A percentile compares a stretch with the other conserved stretches of the same genome.
phyloP scores from a whole-genome alignment of 2,797 vertebrate genomes.

The Bovichtus diacanthus region DNA sequence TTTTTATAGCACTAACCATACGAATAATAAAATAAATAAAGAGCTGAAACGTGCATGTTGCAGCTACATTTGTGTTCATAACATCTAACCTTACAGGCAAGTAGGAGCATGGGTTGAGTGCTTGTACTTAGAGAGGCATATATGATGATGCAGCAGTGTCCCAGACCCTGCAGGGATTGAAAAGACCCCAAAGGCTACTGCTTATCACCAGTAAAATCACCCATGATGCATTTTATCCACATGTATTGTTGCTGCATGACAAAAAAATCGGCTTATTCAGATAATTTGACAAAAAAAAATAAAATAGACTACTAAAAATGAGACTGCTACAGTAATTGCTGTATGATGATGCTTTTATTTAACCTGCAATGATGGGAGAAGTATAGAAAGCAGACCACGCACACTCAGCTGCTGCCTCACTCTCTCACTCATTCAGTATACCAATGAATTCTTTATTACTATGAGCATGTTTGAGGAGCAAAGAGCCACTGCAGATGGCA shows the following conservation, averaged over 20 bases:
- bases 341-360: neutral
- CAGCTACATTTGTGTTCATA: neutral
- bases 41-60: neutral
- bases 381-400: neutral
- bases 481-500: constrained; percentile 37
- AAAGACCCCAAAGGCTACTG: constrained; percentile 14
- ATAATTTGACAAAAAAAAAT: constrained; percentile 1
- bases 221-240: constrained; percentile 8
- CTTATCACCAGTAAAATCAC: constrained; percentile 15
- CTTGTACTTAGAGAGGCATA: neutral
- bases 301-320: constrained; percentile 3
- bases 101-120: neutral
- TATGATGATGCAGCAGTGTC: constrained; percentile 17
- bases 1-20: neutral
- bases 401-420: constrained; percentile 2
- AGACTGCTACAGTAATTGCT: constrained; percentile 14
- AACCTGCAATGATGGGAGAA: neutral
- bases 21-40: neutral
- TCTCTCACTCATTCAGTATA: neutral
- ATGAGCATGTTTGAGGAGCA: constrained; percentile 25
- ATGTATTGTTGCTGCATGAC: constrained; percentile 8
- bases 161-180: constrained; percentile 6
- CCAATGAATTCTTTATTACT: constrained; percentile 57
- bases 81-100: neutral
- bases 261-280: constrained; percentile 8